Base-by-base conservation (phyloP, 2,797 vertebrate species). In the Gymnocypris eckloni region DNA sequence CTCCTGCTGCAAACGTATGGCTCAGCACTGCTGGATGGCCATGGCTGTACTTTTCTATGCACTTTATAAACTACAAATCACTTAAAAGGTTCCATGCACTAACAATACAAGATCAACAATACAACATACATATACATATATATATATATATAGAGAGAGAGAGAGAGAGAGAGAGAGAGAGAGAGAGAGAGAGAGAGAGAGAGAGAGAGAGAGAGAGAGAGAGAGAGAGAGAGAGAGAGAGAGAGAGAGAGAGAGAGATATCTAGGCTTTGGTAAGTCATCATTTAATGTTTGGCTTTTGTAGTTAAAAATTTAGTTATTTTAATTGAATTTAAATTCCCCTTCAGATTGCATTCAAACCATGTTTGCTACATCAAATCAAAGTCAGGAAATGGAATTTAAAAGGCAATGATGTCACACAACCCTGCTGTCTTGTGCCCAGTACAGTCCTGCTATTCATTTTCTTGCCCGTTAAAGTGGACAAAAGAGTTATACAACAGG, bases 1-100 rank as follows among this genome's bases (percentile, higher is more conserved):
- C 83, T 91, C 75, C 86, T 86, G 11, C 83, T 80, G 43, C 79
- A 39, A 77, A 79, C 15, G 12, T 48, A 66, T 16, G 20, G 43
- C 28, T 76, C 20, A 52, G 69, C 71, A 28, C 43, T 69, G 15
- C 61, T 28, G 28, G 61, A 78, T 54, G 54, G 22, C 48, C 39
- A 22, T 66, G 22, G 18, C 3, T 48, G 8, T 33, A 56, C 45
- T 22, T 52, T 54, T 79, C 2, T 64, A 28, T 43, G 22, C 81
- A 75, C 18, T 50, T 50, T 16, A 73, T 83, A 7, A 56, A 41
- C 9, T 59, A 54, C 33, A 37, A 73, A 61, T 75, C 20, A 50
- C 8, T 52, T 50, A 15, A 67, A 84, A 77, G 33, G 45, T 25
- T 66, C 15, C 13, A 41, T 67, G 6, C 33, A 77, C 18, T 52